Conservation (phyloP, 2,113 vertebrate species). For the Peromyscus maniculatus region DNA sequence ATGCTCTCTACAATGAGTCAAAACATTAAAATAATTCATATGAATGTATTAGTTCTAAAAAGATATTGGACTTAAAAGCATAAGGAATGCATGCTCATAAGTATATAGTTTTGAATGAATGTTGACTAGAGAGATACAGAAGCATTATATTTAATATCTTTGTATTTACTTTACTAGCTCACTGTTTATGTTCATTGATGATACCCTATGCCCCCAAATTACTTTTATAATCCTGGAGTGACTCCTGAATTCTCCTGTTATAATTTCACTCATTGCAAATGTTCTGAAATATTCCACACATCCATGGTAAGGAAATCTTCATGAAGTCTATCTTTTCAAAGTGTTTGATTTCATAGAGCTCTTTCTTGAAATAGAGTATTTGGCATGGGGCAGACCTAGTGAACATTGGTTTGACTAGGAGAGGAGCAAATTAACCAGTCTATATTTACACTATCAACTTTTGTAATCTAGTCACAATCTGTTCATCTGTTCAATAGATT, state of each 20-base stretch:
- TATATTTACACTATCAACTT: not conserved
- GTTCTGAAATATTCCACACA: not conserved
- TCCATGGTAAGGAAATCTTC: not conserved
- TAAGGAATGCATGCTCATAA: not conserved
- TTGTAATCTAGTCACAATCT: not conserved
- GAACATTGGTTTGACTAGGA: not conserved
- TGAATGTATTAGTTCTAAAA: not conserved
- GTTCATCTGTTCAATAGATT: not conserved
- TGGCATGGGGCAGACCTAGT: not conserved
- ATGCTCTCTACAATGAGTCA: not conserved
- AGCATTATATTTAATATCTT: slow-evolving; percentile 14
- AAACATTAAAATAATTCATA: not conserved
- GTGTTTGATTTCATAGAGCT: not conserved
- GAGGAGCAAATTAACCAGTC: not conserved
- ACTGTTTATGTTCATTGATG: slow-evolving; percentile 13
- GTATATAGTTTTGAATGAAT: not conserved
- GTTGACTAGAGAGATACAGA: not conserved
- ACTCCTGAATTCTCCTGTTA: not conserved
- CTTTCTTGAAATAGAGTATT: not conserved
- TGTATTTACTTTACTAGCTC: not conserved
- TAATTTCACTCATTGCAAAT: not conserved
- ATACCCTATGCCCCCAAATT: not conserved
- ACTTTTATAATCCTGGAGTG: not conserved
- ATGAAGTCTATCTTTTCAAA: not conserved
- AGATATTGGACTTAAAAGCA: not conserved